These are phyloP conservation scores for Pteromalus puparum DNA, from an alignment of 1,140 invertebrate genomes.

Conservation along the genomic window DNA sequence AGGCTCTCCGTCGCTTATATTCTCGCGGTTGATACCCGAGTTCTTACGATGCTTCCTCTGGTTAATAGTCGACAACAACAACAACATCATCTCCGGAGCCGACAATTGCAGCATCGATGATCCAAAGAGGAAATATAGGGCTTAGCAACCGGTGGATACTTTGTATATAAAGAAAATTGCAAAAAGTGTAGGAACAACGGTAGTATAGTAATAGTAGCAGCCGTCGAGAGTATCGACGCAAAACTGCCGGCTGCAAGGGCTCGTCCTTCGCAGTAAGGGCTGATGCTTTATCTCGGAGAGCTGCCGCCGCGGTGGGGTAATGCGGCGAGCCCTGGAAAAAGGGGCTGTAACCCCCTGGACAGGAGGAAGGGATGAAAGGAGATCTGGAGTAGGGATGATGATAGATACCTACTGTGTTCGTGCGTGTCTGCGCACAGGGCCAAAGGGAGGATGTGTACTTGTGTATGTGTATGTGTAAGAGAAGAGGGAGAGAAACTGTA, in stretches of 20 bases:
- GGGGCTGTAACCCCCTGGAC: conserved; percentile 23
- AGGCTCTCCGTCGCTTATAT: too few species aligned
- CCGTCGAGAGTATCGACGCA: conserved; percentile 35
- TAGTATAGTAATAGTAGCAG: background rate
- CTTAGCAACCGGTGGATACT: too few species aligned
- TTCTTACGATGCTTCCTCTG: too few species aligned
- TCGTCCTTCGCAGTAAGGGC: conserved; percentile 32
- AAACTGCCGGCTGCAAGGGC: conserved; percentile 21
- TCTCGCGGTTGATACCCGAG: too few species aligned
- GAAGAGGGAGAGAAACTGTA: conserved; percentile 46
- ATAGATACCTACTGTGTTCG: background rate
- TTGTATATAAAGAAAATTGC: too few species aligned
- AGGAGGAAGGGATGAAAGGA: background rate
- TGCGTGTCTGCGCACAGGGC: background rate
- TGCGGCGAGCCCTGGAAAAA: conserved; percentile 25
- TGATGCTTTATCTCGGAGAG: conserved; percentile 10
- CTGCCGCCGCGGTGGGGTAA: background rate
- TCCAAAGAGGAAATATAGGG: too few species aligned
- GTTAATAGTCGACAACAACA: too few species aligned
- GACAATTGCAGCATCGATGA: too few species aligned
- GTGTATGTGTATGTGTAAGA: background rate
- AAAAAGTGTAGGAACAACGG: background rate
- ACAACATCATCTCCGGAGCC: too few species aligned
- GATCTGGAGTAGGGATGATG: background rate
- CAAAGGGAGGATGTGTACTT: conserved; percentile 26